Conservation (phyloP, 2,888 invertebrate species). For the Anthrax anthrax region DNA sequence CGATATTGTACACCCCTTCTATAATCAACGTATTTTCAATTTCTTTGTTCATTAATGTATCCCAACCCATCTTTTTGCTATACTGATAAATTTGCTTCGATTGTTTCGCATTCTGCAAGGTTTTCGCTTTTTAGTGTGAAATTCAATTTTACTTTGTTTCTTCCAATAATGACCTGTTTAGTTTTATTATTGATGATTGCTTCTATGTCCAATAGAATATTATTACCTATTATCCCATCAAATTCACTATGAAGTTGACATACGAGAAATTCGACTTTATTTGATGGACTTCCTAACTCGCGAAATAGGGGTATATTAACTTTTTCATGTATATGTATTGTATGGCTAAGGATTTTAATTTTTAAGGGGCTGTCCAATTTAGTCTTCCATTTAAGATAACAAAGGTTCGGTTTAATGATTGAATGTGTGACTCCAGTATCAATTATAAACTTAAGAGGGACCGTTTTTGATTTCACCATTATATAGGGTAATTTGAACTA, state of each 20-base stretch:
- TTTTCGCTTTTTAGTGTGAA: too few relatives aligned
- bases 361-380: neutral
- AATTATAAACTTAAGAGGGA: neutral
- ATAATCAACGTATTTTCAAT: too few relatives aligned
- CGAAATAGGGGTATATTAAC: neutral
- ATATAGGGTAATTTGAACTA: neutral
- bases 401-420: neutral
- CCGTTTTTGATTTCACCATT: neutral
- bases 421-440: neutral
- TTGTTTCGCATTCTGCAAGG: too few relatives aligned
- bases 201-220: too few relatives aligned
- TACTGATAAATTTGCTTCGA: too few relatives aligned
- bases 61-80: too few relatives aligned
- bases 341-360: neutral
- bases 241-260: neutral
- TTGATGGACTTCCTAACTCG: neutral
- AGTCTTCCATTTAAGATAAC: neutral
- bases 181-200: too few relatives aligned
- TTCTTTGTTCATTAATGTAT: too few relatives aligned
- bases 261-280: neutral
- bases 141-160: too few relatives aligned
- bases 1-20: too few relatives aligned
- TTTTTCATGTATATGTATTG: neutral
- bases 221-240: too few relatives aligned
- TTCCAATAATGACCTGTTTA: too few relatives aligned